Conservation (phyloP, 2,888 invertebrate species). For the Caenorhabditis zanzibari region DNA sequence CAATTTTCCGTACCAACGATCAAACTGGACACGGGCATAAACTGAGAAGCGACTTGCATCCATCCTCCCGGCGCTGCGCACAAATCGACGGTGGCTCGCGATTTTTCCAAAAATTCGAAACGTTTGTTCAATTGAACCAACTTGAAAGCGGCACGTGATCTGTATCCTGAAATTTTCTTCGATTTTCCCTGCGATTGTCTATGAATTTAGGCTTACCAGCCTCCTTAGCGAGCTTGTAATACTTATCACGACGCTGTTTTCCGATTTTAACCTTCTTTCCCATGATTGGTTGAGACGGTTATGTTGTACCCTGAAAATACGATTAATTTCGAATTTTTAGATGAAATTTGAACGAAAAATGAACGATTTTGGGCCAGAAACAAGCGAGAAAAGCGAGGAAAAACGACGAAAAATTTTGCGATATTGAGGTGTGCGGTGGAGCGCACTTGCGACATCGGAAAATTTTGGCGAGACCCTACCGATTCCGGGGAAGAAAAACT, state of each 20-base stretch:
- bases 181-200: conserved; percentile 16
- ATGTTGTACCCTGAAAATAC: conserved; percentile 41
- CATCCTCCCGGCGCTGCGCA: conserved; percentile 92
- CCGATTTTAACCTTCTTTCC: conserved; percentile 96
- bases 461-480: neutral
- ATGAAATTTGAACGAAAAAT: neutral
- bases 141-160: conserved; percentile 99
- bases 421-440: conserved; percentile 29
- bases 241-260: conserved; percentile 98
- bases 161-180: conserved; percentile 88
- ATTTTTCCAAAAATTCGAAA: conserved; percentile 96
- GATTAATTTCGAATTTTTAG: neutral
- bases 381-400: neutral
- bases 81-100: conserved; percentile 96
- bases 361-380: neutral
- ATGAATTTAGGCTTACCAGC: conserved; percentile 87
- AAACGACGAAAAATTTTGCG: neutral
- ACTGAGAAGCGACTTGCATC: conserved; percentile 95
- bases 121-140: conserved; percentile 97
- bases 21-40: conserved; percentile 89
- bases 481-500: too few species aligned
- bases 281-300: conserved; percentile 86
- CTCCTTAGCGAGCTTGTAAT: conserved; percentile 98
- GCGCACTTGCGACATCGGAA: conserved; percentile 27
- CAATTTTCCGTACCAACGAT: conserved; percentile 86